Percentiles rank a stretch among this genome's conserved stretches.
Evolutionary conservation across 2,888 invertebrate species (phyloP).

Genomic region (Morpho helenor): DNA sequence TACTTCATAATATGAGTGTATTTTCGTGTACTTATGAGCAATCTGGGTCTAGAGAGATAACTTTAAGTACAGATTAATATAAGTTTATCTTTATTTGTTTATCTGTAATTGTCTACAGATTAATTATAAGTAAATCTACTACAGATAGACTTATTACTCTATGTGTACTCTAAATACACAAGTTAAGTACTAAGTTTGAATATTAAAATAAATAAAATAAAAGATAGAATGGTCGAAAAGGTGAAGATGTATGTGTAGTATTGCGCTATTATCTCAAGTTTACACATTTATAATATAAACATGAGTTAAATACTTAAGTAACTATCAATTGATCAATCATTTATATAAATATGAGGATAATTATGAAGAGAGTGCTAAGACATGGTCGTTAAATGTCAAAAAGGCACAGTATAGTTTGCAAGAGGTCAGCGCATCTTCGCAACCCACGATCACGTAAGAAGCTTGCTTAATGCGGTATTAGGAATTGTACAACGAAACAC

Average conservation of each 20-base stretch:
- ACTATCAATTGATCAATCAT: conserved; percentile 30
- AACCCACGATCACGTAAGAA: conserved; percentile 31
- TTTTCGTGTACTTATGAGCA: too few relatives aligned
- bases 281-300: not conserved
- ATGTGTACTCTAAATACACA: too few relatives aligned
- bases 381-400: conserved; percentile 32
- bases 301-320: conserved; percentile 20
- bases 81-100: too few relatives aligned
- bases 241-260: not conserved
- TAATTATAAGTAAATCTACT: too few relatives aligned
- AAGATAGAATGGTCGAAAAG: not conserved
- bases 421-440: conserved; percentile 36
- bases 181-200: too few relatives aligned
- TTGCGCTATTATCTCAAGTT: not conserved
- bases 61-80: too few relatives aligned
- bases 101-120: too few relatives aligned
- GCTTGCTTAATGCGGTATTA: conserved; percentile 5
- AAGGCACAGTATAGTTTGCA: conserved; percentile 28
- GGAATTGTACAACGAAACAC: not conserved
- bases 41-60: too few relatives aligned
- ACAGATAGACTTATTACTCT: too few relatives aligned
- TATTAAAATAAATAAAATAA: too few relatives aligned
- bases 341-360: conserved; percentile 29
- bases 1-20: too few relatives aligned
- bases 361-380: conserved; percentile 25